phyloP scores from a whole-genome alignment of 2,113 vertebrate genomes.

The Tapirus terrestris region DNA sequence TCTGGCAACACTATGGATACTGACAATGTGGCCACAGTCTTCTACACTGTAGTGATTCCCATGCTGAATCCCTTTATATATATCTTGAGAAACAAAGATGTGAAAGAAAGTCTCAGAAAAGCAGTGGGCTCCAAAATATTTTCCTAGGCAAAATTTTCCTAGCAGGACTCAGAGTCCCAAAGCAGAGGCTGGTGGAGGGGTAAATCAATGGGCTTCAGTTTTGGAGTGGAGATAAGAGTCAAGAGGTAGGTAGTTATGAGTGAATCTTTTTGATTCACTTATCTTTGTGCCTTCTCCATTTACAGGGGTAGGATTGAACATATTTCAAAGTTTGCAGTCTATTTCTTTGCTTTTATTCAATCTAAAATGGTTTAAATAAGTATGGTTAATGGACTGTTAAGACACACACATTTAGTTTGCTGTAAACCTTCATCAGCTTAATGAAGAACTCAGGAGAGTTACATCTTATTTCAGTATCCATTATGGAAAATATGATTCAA shows the following conservation, averaged over 20 bases:
- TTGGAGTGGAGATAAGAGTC: rapidly evolving
- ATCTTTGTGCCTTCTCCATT: background rate
- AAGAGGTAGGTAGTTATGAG: rapidly evolving
- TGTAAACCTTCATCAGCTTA: background rate
- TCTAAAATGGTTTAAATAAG: background rate
- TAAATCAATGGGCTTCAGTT: rapidly evolving
- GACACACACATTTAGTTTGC: background rate
- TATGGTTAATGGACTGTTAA: rapidly evolving
- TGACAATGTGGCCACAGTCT: slow-evolving; percentile 44
- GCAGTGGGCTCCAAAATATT: background rate
- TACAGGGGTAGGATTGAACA: rapidly evolving
- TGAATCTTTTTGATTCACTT: background rate
- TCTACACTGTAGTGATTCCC: slow-evolving; percentile 73
- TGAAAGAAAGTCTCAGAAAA: slow-evolving; percentile 67
- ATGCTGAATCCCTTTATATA: slow-evolving; percentile 79
- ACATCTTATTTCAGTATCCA: background rate
- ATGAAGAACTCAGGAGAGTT: rapidly evolving
- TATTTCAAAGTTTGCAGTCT: background rate
- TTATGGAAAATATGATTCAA: background rate
- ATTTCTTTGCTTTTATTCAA: background rate
- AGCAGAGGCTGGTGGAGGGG: rapidly evolving
- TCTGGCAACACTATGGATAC: background rate
- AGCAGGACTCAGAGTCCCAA: rapidly evolving
- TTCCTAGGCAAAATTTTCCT: background rate
- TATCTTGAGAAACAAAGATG: slow-evolving; percentile 74